Conservation (phyloP, 2,113 vertebrate genomes). For the Pseudolaguvia tuberculata region DNA sequence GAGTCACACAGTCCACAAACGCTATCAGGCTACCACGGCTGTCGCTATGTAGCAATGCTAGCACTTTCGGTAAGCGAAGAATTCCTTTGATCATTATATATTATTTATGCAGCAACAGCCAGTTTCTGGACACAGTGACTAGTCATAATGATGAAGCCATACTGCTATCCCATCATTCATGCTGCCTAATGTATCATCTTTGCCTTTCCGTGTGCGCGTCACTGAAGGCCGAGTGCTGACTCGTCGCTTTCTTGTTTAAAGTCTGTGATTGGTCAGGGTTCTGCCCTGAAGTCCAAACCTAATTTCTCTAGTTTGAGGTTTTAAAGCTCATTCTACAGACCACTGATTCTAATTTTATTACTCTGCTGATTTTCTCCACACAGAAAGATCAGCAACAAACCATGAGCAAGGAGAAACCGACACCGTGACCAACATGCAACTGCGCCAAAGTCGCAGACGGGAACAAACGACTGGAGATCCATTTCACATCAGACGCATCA, state of each 20-base stretch:
- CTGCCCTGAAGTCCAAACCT: conserved; percentile 53
- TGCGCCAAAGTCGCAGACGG: neutral
- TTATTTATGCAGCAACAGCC: conserved; percentile 13
- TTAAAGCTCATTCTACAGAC: conserved; percentile 46
- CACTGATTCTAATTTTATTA: conserved; percentile 36
- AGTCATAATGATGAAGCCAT: conserved; percentile 11
- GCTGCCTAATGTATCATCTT: conserved; percentile 33
- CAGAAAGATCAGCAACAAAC: too few species aligned
- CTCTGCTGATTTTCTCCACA: too few species aligned
- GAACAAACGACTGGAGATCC: neutral
- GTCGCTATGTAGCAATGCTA: neutral
- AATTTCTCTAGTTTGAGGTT: conserved; percentile 44
- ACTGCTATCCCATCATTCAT: conserved; percentile 30
- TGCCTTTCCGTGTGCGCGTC: conserved; percentile 54
- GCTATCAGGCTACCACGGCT: neutral
- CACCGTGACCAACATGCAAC: neutral
- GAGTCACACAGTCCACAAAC: neutral
- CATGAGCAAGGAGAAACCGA: neutral
- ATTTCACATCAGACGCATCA: neutral
- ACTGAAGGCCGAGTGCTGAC: conserved; percentile 64
- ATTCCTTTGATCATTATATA: neutral
- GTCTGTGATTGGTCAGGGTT: conserved; percentile 53
- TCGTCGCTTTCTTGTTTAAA: conserved; percentile 51
- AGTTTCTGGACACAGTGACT: conserved; percentile 6
- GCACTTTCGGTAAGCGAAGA: neutral